Conservation (phyloP, 2,797 vertebrate species). For the Phrynocephalus guinanensis region DNA sequence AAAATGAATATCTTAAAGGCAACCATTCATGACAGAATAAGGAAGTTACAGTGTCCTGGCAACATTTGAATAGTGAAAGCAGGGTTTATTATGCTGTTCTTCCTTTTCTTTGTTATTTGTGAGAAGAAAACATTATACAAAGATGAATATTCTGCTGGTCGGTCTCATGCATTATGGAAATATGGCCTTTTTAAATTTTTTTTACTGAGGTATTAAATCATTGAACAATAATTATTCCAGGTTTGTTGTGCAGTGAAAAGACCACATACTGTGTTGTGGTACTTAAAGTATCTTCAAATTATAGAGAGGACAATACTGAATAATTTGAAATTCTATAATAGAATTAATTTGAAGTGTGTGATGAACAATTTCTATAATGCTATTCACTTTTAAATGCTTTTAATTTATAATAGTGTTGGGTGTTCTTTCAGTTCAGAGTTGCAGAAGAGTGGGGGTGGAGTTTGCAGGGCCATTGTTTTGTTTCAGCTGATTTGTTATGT, state of each 20-base stretch:
- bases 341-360: constrained; percentile 22
- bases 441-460: too few species aligned
- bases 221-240: constrained; percentile 42
- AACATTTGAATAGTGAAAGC: constrained; percentile 45
- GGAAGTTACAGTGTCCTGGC: constrained; percentile 30
- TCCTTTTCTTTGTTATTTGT: constrained; percentile 41
- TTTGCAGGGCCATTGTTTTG: neutral
- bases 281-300: neutral
- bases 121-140: constrained; percentile 34
- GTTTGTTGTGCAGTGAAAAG: constrained; percentile 21
- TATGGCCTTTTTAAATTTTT: constrained; percentile 34
- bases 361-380: constrained; percentile 8
- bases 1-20: constrained; percentile 26
- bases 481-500: neutral
- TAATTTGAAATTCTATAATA: constrained; percentile 22
- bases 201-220: constrained; percentile 51
- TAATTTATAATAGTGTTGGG: neutral
- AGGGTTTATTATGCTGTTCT: constrained; percentile 30
- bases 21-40: constrained; percentile 45
- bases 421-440: neutral
- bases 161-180: constrained; percentile 42
- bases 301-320: constrained; percentile 3
- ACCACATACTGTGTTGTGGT: constrained; percentile 13
- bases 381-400: constrained; percentile 15
- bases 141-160: constrained; percentile 32